phyloP scores from a whole-genome alignment of 2,113 vertebrate species.

The Tringa solitaria region DNA sequence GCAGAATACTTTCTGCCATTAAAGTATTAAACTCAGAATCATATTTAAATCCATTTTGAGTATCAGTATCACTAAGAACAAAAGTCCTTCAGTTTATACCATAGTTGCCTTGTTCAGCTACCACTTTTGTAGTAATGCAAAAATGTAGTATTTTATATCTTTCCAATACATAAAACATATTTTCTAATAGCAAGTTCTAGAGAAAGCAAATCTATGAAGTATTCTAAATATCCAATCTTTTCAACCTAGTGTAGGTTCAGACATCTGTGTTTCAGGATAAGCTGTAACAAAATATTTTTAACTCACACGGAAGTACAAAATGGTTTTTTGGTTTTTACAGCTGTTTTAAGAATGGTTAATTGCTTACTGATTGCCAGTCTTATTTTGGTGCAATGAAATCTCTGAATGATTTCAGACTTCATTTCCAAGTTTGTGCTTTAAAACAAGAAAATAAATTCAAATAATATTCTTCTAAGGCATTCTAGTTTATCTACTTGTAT shows the following conservation, averaged over 20 bases:
- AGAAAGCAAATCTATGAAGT: not conserved
- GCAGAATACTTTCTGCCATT: not conserved
- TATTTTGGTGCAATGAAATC: not conserved
- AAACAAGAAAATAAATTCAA: not conserved
- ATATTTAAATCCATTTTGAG: not conserved
- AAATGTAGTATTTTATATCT: not conserved
- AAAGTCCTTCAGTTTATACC: not conserved
- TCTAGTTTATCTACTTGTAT: not conserved
- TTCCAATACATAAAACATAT: not conserved
- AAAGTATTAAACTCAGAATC: not conserved
- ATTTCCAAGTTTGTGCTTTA: not conserved
- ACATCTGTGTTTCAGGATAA: not conserved
- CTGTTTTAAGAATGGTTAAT: not conserved
- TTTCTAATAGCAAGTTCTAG: not conserved
- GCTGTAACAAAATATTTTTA: not conserved
- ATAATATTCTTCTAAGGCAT: not conserved
- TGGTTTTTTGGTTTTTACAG: not conserved
- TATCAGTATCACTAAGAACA: not conserved
- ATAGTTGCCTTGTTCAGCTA: not conserved
- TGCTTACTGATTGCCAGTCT: not conserved
- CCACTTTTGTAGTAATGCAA: not conserved
- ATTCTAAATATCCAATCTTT: not conserved
- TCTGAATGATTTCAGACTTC: not conserved
- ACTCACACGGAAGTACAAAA: not conserved
- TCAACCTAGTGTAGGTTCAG: not conserved